Evolutionary conservation across 2,888 invertebrate species (phyloP).

Genomic region (Cephonodes hylas): DNA sequence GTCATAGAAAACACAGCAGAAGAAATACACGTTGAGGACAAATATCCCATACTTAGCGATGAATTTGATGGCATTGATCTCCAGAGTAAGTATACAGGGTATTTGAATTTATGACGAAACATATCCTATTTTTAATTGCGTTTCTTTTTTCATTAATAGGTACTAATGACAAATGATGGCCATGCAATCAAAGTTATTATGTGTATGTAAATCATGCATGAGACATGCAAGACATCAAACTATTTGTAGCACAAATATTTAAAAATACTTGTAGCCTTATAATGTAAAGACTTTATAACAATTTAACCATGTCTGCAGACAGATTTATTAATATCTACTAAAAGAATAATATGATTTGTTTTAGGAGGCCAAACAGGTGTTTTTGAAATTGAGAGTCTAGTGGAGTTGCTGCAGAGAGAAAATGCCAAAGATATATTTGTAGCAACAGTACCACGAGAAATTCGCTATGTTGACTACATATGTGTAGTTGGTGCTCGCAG

Average conservation of each 20-base stretch:
- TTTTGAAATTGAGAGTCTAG: constrained; percentile 92
- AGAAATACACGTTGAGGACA: constrained; percentile 68
- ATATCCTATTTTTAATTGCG: no score
- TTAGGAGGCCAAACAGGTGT: constrained; percentile 92
- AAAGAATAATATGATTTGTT: constrained; percentile 30
- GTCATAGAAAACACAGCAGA: constrained; percentile 88
- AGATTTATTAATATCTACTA: neutral
- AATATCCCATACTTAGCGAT: constrained; percentile 70
- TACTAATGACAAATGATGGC: no score
- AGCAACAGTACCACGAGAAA: constrained; percentile 85
- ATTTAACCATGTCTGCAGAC: no score
- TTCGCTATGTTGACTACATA: constrained; percentile 92
- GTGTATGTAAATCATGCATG: no score
- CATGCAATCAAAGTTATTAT: no score
- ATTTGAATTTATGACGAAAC: neutral
- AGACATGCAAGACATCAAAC: no score
- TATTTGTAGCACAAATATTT: no score
- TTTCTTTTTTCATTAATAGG: no score
- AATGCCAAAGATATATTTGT: constrained; percentile 91
- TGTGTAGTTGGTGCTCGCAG: constrained; percentile 90
- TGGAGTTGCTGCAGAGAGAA: constrained; percentile 87
- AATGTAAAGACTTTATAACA: no score
- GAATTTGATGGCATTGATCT: constrained; percentile 83
- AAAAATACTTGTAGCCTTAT: no score
- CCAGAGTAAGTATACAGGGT: constrained; percentile 71